phyloP scores from a whole-genome alignment of 2,797 vertebrate genomes.

The Coreius guichenoti region DNA sequence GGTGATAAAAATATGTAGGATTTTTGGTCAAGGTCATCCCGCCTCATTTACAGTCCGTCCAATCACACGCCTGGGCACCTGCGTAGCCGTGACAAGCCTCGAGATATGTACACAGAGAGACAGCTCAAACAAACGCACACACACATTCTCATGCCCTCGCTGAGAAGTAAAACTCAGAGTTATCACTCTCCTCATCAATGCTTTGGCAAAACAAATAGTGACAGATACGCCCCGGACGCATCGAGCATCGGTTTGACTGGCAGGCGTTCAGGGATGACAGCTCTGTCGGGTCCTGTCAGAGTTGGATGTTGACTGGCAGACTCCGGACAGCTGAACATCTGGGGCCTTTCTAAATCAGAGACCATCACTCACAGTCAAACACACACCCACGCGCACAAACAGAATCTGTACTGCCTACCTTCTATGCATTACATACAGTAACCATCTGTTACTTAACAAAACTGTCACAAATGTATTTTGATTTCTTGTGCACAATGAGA shows the following conservation, averaged over 20 bases:
- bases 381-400: slow-evolving; percentile 8
- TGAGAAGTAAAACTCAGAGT: slow-evolving; percentile 37
- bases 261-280: slow-evolving; percentile 50
- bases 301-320: slow-evolving; percentile 38
- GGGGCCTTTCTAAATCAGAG: slow-evolving; percentile 50
- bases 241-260: slow-evolving; percentile 34
- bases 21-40: slow-evolving; percentile 46
- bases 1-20: slow-evolving; percentile 36
- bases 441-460: slow-evolving; percentile 19
- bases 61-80: slow-evolving; percentile 42
- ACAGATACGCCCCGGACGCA: slow-evolving; percentile 37
- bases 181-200: slow-evolving; percentile 49
- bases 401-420: not conserved
- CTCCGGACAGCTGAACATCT: slow-evolving; percentile 50
- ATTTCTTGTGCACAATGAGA: not conserved
- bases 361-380: slow-evolving; percentile 46
- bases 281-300: slow-evolving; percentile 49
- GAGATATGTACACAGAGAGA: slow-evolving; percentile 30
- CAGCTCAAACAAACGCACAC: slow-evolving; percentile 5
- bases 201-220: slow-evolving; percentile 49
- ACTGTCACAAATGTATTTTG: not conserved
- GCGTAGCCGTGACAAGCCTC: slow-evolving; percentile 20
- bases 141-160: not conserved
- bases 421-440: slow-evolving; percentile 8
- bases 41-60: slow-evolving; percentile 43